phyloP scores from a whole-genome alignment of 2,113 vertebrate genomes.

The Tachysurus vachellii region DNA sequence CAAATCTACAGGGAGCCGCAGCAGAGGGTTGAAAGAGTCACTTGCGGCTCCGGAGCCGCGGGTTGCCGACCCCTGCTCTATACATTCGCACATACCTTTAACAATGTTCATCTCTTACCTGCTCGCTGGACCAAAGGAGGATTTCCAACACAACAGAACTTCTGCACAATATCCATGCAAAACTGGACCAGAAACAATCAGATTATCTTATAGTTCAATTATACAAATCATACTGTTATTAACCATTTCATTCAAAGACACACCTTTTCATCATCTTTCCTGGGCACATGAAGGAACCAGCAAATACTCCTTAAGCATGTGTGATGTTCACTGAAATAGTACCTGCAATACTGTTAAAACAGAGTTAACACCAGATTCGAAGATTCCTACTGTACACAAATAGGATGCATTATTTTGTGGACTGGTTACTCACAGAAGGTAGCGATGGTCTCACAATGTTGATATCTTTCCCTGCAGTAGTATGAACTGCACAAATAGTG shows the following conservation, averaged over 20 bases:
- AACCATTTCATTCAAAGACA: background rate
- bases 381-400: background rate
- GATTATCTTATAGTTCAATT: background rate
- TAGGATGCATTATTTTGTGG: background rate
- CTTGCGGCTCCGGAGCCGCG: no score
- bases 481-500: conserved; percentile 29
- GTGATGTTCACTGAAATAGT: conserved; percentile 80
- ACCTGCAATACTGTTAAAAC: conserved; percentile 80
- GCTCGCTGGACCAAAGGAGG: conserved; percentile 80
- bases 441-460: background rate
- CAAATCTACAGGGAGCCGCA: no score
- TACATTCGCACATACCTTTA: background rate
- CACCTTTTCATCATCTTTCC: conserved; percentile 87
- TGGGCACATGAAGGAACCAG: conserved; percentile 79
- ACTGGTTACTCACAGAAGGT: conserved; percentile 15
- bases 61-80: no score
- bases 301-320: conserved; percentile 77
- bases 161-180: conserved; percentile 80
- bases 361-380: conserved; percentile 5
- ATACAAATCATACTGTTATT: background rate
- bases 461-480: background rate
- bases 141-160: conserved; percentile 73
- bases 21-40: no score
- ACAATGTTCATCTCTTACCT: conserved; percentile 67
- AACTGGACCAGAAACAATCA: conserved; percentile 68